A percentile compares a stretch with the other conserved stretches of the same genome.
phyloP scores from a whole-genome alignment of 1,140 invertebrate genomes.

The Meloidogyne exigua region DNA sequence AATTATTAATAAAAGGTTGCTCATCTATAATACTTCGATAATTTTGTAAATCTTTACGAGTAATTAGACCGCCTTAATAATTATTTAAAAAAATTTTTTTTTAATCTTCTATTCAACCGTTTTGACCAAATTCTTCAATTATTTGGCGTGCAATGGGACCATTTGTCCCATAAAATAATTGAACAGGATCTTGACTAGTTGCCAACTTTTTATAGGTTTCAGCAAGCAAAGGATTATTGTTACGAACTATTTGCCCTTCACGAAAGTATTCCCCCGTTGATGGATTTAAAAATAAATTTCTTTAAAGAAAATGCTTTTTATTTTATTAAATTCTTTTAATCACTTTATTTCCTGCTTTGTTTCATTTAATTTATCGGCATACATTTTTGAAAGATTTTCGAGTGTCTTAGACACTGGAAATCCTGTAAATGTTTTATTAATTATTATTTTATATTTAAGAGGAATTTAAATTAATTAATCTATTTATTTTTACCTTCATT shows the following conservation, averaged over 20 bases:
- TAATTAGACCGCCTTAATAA: slow-evolving; percentile 72
- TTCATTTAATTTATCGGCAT: slow-evolving; percentile 62
- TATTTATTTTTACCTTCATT: slow-evolving; percentile 33
- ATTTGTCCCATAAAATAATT: slow-evolving; percentile 61
- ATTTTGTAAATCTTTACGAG: slow-evolving; percentile 73
- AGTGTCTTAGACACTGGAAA: slow-evolving; percentile 73
- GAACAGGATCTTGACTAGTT: slow-evolving; percentile 52
- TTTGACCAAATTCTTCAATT: slow-evolving; percentile 53
- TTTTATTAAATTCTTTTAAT: not conserved
- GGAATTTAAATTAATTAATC: no score
- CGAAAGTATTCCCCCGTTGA: slow-evolving; percentile 64
- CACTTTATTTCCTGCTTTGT: slow-evolving; percentile 41
- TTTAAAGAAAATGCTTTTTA: slow-evolving; percentile 27
- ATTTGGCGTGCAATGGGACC: slow-evolving; percentile 56
- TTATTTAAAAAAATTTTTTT: not conserved
- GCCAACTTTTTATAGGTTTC: slow-evolving; percentile 64
- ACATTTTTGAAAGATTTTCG: slow-evolving; percentile 68
- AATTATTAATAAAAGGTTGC: slow-evolving; percentile 62
- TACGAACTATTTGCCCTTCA: slow-evolving; percentile 65
- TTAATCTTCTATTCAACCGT: slow-evolving; percentile 38
- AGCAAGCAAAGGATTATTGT: slow-evolving; percentile 63
- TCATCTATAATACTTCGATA: slow-evolving; percentile 69
- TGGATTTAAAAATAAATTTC: slow-evolving; percentile 63
- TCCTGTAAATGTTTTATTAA: slow-evolving; percentile 57
- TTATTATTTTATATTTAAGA: not conserved